Evolutionary conservation across 2,888 invertebrate genomes (phyloP).

Genomic region (Nomada ferruginata): DNA sequence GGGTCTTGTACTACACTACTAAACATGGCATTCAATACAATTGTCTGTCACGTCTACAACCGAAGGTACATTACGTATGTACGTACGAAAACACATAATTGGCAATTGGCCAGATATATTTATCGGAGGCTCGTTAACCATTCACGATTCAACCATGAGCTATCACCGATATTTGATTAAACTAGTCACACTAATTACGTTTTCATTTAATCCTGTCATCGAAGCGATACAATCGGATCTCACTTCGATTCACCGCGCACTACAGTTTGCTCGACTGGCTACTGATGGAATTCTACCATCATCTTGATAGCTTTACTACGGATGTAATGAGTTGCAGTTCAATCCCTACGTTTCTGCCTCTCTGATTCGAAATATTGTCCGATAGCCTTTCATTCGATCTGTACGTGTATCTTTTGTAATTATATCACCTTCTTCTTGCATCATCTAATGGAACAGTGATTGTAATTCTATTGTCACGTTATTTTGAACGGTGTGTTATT

Average conservation of each 20-base stretch:
- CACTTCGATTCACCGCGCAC: slow-evolving; percentile 14
- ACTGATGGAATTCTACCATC: slow-evolving; percentile 31
- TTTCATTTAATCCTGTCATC: slow-evolving; percentile 67
- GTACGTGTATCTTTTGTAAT: background rate
- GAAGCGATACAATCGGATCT: slow-evolving; percentile 47
- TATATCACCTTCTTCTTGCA: too few species aligned
- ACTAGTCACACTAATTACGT: slow-evolving; percentile 67
- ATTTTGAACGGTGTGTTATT: too few species aligned
- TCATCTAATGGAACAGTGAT: too few species aligned
- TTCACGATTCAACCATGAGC: slow-evolving; percentile 28
- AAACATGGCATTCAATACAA: too few species aligned
- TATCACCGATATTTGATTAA: slow-evolving; percentile 56
- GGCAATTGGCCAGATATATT: slow-evolving; percentile 52
- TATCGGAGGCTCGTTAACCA: slow-evolving; percentile 43
- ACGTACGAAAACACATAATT: slow-evolving; percentile 18
- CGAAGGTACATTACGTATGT: slow-evolving; percentile 4
- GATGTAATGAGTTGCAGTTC: background rate
- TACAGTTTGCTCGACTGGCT: slow-evolving; percentile 17
- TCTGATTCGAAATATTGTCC: too few species aligned
- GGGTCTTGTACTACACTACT: too few species aligned
- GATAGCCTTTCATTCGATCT: too few species aligned
- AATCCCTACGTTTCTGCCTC: background rate
- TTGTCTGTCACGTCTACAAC: too few species aligned
- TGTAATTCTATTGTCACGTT: too few species aligned
- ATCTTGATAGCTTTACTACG: slow-evolving; percentile 5